Percentiles rank a stretch among this genome's conserved stretches.
Evolutionary conservation across 2,797 vertebrate species (phyloP).

Genomic region (Mallotus villosus): DNA sequence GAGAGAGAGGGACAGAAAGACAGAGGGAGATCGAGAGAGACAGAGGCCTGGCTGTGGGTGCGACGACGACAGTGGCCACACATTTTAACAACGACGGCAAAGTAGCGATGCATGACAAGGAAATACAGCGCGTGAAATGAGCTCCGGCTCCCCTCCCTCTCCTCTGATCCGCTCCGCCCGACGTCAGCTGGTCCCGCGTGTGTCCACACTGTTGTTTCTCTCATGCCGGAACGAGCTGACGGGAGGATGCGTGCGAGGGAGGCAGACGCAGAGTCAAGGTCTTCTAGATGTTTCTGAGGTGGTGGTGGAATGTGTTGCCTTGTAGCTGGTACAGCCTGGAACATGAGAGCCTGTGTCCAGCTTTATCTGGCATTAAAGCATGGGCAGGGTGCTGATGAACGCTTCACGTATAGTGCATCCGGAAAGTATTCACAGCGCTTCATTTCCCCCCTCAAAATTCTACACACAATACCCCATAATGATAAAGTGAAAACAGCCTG

Average conservation of each 20-base stretch:
- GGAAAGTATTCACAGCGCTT: too few species aligned
- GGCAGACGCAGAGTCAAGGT: neutral
- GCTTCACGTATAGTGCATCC: too few species aligned
- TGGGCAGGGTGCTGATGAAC: too few species aligned
- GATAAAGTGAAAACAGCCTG: too few species aligned
- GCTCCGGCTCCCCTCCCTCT: constrained; percentile 45
- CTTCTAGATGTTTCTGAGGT: neutral
- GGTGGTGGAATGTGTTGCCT: neutral
- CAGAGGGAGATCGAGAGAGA: too few species aligned
- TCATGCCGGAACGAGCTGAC: constrained; percentile 47
- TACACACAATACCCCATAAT: too few species aligned
- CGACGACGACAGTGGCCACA: constrained; percentile 53
- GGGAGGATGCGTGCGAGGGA: constrained; percentile 43
- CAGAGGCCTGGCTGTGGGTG: constrained; percentile 32
- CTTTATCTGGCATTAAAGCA: too few species aligned
- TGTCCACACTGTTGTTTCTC: constrained; percentile 20
- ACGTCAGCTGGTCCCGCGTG: constrained; percentile 38
- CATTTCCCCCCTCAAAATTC: too few species aligned
- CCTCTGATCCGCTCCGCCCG: constrained; percentile 48
- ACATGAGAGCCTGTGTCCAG: too few species aligned
- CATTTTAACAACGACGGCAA: constrained; percentile 56
- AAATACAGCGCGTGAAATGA: constrained; percentile 75
- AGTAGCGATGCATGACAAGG: constrained; percentile 63
- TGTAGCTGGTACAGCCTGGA: neutral
- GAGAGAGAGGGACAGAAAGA: too few species aligned